Evolutionary conservation across 2,888 invertebrate genomes (phyloP), one percentile per base, ranked within the genome.

Genomic region (Cryptophagus acutangulus): DNA sequence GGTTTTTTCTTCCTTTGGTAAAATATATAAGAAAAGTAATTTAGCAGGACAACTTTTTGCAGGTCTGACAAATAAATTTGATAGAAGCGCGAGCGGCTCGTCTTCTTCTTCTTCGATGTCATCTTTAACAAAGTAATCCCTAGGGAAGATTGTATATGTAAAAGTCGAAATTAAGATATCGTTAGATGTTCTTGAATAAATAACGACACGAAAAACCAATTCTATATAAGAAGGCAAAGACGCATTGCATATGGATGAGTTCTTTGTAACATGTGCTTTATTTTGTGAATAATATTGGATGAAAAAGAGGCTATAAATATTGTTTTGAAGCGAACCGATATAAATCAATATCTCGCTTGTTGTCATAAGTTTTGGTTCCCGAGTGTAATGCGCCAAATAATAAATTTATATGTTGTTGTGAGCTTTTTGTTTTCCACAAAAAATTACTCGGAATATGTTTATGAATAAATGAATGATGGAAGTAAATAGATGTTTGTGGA

Each of bases 311-410:
- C 52, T 41, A 57, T 57, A 54, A 58, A 58, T 54, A 54, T 52
- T 40, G 45, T 49, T 48, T 38, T 45, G 40, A 16, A 52, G 45
- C 50, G 41, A 38, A 43, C 45, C 16, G 45, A 47, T 52, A 55
- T 57, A 58, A 58, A 58, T 58, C 58, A 57, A 58, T 58, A 58
- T 49, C 43, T 41, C 48, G 52, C 53, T 41, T 48, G 48, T 49
- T 48, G 51, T 52, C 47, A 43, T 38, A 43, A 46, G 45, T 46
- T 48, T 43, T 48, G 36, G 41, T 49, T 45, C 52, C 46, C 41
- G 45, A 30, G 52, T 43, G 47, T 49, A 48, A 47, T 50, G 42
- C 43, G 41, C 20, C 41, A 42, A 47, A 42, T 46, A 47, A 45
- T 47, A 47, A 47, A 49, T 49, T 49, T 47, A 47, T 47, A 43